Conservation (phyloP, 2,113 vertebrate genomes). For the Manacus vitellinus region DNA sequence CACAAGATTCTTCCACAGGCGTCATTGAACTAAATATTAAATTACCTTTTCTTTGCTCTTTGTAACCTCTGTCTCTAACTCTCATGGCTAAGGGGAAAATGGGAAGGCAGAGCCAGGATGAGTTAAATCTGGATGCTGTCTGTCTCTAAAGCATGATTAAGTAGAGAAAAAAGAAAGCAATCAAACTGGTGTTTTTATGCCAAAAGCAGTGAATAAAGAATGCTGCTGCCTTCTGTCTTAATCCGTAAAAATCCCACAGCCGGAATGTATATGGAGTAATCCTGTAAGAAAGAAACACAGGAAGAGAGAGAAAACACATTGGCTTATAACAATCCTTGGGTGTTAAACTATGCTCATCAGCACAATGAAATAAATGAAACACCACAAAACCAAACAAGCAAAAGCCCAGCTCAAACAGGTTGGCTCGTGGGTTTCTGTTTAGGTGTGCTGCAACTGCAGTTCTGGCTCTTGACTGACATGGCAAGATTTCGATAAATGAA, state of each 20-base stretch:
- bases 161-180: constrained; percentile 2
- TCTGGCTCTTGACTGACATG: background rate
- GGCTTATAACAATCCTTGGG: background rate
- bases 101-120: background rate
- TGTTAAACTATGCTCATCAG: background rate
- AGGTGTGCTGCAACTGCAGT: background rate
- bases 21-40: background rate
- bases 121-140: constrained; percentile 28
- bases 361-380: background rate
- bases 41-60: constrained; percentile 33
- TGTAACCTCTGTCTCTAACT: background rate
- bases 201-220: constrained; percentile 1
- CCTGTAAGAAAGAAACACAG: constrained; percentile 15
- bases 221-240: constrained; percentile 40
- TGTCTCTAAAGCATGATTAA: constrained; percentile 37
- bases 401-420: background rate
- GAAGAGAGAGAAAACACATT: background rate
- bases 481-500: background rate
- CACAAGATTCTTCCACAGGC: background rate
- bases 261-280: constrained; percentile 6
- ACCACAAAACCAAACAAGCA: background rate
- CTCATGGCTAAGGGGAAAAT: background rate
- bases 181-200: constrained; percentile 30
- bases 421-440: background rate
- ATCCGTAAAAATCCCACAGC: constrained; percentile 39